Conservation (phyloP, 1,140 invertebrate species). For the Saccostrea echinata region DNA sequence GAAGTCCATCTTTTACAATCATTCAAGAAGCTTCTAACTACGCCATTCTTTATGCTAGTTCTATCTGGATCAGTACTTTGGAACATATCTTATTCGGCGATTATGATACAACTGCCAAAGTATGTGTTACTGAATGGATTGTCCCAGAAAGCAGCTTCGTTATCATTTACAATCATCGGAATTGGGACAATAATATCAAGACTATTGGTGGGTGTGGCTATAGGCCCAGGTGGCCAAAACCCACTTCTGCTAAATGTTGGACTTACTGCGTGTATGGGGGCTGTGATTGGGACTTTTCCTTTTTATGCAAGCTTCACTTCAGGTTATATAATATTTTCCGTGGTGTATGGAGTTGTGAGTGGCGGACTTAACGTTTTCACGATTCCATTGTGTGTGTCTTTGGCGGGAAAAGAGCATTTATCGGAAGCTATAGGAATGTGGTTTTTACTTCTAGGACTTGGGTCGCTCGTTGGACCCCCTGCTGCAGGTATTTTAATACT, state of each 20-base stretch:
- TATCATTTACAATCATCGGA: constrained; percentile 54
- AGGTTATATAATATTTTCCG: constrained; percentile 53
- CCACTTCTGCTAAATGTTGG: constrained; percentile 55
- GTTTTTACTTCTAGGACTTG: constrained; percentile 45
- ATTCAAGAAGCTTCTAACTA: background rate
- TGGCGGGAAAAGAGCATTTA: constrained; percentile 39
- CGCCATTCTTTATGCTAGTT: constrained; percentile 37
- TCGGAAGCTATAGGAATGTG: constrained; percentile 30
- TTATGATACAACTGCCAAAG: constrained; percentile 52
- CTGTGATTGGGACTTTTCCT: constrained; percentile 49
- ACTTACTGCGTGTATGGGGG: constrained; percentile 48
- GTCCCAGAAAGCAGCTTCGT: constrained; percentile 48
- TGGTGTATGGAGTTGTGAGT: constrained; percentile 51
- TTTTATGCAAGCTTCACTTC: constrained; percentile 38
- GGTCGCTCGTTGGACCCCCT: constrained; percentile 47
- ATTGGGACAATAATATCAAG: constrained; percentile 50
- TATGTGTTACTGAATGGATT: constrained; percentile 48
- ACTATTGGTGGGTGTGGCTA: constrained; percentile 50
- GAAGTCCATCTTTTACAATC: background rate
- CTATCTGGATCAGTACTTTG: constrained; percentile 29
- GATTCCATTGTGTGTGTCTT: background rate
- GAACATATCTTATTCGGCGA: constrained; percentile 53
- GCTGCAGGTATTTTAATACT: no score
- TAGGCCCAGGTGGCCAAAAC: constrained; percentile 47
- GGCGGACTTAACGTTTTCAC: constrained; percentile 44